phyloP scores from a whole-genome alignment of 2,888 invertebrate species.

The Volucella inflata region DNA sequence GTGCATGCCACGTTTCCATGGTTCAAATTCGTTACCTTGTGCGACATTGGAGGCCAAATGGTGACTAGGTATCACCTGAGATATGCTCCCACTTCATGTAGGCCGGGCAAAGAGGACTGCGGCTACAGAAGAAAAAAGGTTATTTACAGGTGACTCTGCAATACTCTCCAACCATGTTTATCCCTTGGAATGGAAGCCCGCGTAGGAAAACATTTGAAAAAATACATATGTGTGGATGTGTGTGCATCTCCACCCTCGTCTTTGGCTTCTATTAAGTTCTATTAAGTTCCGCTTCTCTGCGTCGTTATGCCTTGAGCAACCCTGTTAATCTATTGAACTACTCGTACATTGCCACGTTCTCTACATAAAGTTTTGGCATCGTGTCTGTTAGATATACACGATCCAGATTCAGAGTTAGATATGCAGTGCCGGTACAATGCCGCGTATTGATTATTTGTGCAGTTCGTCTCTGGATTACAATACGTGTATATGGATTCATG shows the following conservation, averaged over 20 bases:
- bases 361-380: slow-evolving; percentile 3
- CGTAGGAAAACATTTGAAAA: no score
- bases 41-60: slow-evolving; percentile 45
- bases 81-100: not conserved
- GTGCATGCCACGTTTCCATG: not conserved
- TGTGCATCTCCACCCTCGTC: not conserved
- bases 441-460: slow-evolving; percentile 46
- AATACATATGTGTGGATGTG: not conserved
- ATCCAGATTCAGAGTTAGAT: slow-evolving; percentile 1
- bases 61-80: slow-evolving; percentile 34
- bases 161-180: no score
- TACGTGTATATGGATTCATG: not conserved
- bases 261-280: slow-evolving; percentile 28
- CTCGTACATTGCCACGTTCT: slow-evolving; percentile 29
- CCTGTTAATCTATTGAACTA: no score
- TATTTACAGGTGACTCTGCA: slow-evolving; percentile 9
- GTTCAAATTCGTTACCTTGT: slow-evolving; percentile 55
- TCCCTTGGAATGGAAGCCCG: no score
- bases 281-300: no score
- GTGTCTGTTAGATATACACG: slow-evolving; percentile 21
- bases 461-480: not conserved
- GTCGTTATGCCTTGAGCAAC: slow-evolving; percentile 15
- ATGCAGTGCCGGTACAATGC: not conserved
- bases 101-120: not conserved
- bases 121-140: slow-evolving; percentile 12